Evolutionary conservation across 2,113 vertebrate genomes (phyloP), one percentile per base, ranked within the genome.

Genomic region (Platycercus adscitus): DNA sequence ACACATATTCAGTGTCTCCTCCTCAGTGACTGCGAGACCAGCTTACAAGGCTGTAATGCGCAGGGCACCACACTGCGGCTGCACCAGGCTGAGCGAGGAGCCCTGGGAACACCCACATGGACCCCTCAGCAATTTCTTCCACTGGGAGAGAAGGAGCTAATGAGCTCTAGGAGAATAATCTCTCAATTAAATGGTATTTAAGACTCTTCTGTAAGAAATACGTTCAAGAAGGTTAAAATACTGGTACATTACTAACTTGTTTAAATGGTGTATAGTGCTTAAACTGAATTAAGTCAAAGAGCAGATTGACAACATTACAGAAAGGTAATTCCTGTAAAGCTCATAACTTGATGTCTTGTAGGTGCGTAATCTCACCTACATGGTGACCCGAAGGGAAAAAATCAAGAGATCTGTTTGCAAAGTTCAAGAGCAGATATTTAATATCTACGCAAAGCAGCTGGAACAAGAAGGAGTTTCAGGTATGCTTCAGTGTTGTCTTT

Each of bases 331-430:
- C 63, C 61, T 55, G 31, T 86, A 52, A 77, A 84, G 56, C 66
- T 82, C 55, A 64, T 18, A 23, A n/a, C 64, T 79, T 61, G 61
- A 25, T 96, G 41, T 95, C 56, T 97, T 97, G 66, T 96, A 99
- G 99, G 99, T 99, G 60, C 98, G 99, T 31, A 99, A 99, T 96
- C 98, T 99, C 96, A 99, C 99, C 75, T 99, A 99, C 98, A 99
- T 99, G 99, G 99, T 99, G 98, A 99, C 99, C 0, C 98, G 99
- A 88, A 98, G 99, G 96, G 99, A 99, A 97, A 99, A 99, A 97
- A 99, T 99, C 95, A 99, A 99, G 97, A 98, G 99, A 43, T 99
- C 99, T 25, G 95, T 99, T 95, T 99, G 99, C 97, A 98, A 96
- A 91, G 98, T 99, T 92, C 99, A 99, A 97, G 99, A 99, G 96